phyloP scores from a whole-genome alignment of 1,140 invertebrate genomes.

The Planococcus citri region DNA sequence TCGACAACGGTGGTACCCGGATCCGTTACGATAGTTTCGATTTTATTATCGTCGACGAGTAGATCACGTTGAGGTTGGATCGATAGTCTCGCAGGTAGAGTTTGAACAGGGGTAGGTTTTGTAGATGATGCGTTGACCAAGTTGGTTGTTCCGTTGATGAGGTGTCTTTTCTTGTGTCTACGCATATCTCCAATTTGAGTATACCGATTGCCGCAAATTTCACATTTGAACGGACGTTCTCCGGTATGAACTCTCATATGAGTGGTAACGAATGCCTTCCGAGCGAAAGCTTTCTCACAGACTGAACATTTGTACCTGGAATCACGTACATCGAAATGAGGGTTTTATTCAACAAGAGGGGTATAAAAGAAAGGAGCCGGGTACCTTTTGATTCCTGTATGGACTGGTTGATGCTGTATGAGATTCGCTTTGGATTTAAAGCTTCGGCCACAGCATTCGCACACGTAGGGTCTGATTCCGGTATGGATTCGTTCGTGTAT shows the following conservation, averaged over 20 bases:
- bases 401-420: neutral
- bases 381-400: neutral
- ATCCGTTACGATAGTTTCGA: neutral
- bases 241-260: conserved; percentile 16
- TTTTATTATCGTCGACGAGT: neutral
- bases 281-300: neutral
- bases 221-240: neutral
- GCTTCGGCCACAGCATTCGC: neutral
- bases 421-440: conserved; percentile 9
- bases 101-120: neutral
- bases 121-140: neutral
- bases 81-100: neutral
- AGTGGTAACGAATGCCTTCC: neutral
- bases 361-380: too few relatives aligned
- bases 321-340: neutral
- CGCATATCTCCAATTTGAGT: neutral
- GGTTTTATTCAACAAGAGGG: too few relatives aligned
- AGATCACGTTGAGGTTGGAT: neutral
- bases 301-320: neutral
- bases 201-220: neutral
- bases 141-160: neutral
- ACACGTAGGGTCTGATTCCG: conserved; percentile 1
- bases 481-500: conserved; percentile 13
- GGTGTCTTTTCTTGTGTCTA: neutral
- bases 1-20: neutral